A percentile compares a stretch with the other conserved stretches of the same genome.
These are phyloP conservation scores for Zosterops pallidus DNA, from an alignment of 2,113 vertebrate genomes.

Conservation along the genomic window DNA sequence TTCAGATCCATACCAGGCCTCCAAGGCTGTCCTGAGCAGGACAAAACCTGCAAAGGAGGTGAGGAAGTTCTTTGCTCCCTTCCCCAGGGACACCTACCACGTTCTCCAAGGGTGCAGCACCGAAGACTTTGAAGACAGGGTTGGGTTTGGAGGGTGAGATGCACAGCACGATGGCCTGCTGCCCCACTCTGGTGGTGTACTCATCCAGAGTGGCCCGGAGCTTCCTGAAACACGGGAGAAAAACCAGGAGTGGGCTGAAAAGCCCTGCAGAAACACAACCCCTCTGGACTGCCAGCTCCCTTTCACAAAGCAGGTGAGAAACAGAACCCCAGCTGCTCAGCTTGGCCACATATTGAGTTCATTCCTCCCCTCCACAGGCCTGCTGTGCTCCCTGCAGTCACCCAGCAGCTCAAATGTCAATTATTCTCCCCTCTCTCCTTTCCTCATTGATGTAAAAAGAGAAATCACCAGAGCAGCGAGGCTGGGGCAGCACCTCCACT, in stretches of 20 bases:
- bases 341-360: background rate
- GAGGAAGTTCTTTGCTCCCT: rapidly evolving
- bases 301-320: background rate
- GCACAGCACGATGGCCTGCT: constrained; percentile 97
- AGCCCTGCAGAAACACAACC: background rate
- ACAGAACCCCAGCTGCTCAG: background rate
- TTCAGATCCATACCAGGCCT: background rate
- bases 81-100: constrained; percentile 80
- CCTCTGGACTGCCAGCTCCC: background rate
- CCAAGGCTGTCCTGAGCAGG: background rate
- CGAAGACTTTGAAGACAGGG: constrained; percentile 96
- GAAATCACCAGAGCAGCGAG: background rate
- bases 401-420: background rate
- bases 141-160: constrained; percentile 98
- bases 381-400: background rate
- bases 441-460: background rate
- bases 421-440: background rate
- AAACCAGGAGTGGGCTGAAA: background rate
- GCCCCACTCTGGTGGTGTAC: constrained; percentile 95
- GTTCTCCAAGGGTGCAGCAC: constrained; percentile 95
- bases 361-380: background rate
- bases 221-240: constrained; percentile 77
- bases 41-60: rapidly evolving
- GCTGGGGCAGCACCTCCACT: background rate
- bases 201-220: constrained; percentile 94